A percentile compares a stretch with the other conserved stretches of the same genome.
Evolutionary conservation across 2,888 invertebrate species (phyloP).

Genomic region (Odontothrips loti): DNA sequence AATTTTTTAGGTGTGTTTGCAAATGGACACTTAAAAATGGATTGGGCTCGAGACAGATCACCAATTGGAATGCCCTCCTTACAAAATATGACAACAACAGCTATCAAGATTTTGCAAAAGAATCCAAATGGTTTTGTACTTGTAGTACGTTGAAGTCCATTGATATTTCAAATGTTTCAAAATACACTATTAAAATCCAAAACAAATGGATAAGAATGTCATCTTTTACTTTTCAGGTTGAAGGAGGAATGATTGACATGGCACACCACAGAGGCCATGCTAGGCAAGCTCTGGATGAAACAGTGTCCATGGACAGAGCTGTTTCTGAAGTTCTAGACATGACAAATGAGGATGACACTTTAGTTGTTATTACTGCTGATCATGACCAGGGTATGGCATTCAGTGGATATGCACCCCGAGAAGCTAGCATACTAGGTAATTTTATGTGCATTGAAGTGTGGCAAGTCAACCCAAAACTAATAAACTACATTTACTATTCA

Average conservation of each 20-base stretch:
- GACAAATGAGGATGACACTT: slow-evolving; percentile 58
- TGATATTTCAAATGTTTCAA: slow-evolving; percentile 27
- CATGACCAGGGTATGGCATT: slow-evolving; percentile 75
- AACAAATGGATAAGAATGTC: not conserved
- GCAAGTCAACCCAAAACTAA: not conserved
- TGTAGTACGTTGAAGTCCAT: slow-evolving; percentile 53
- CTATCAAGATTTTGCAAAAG: slow-evolving; percentile 64
- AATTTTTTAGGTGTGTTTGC: slow-evolving; percentile 64
- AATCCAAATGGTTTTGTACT: slow-evolving; percentile 65
- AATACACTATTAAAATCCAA: not conserved
- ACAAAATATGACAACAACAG: slow-evolving; percentile 71
- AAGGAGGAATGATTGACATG: slow-evolving; percentile 81
- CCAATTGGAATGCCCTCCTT: slow-evolving; percentile 71
- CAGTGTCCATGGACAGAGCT: slow-evolving; percentile 72
- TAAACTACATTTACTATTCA: not conserved
- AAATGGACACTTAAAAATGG: slow-evolving; percentile 71
- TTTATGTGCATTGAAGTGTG: not conserved
- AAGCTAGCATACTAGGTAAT: slow-evolving; percentile 62
- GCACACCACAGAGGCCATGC: slow-evolving; percentile 81
- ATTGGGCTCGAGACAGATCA: slow-evolving; percentile 60
- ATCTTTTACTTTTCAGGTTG: slow-evolving; percentile 54
- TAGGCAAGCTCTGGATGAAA: slow-evolving; percentile 71
- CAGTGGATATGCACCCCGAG: slow-evolving; percentile 70
- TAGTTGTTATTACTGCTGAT: slow-evolving; percentile 81
- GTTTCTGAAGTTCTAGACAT: slow-evolving; percentile 61